Conservation (phyloP, 1,140 invertebrate genomes). For the Anagrus nilaparvatae region DNA sequence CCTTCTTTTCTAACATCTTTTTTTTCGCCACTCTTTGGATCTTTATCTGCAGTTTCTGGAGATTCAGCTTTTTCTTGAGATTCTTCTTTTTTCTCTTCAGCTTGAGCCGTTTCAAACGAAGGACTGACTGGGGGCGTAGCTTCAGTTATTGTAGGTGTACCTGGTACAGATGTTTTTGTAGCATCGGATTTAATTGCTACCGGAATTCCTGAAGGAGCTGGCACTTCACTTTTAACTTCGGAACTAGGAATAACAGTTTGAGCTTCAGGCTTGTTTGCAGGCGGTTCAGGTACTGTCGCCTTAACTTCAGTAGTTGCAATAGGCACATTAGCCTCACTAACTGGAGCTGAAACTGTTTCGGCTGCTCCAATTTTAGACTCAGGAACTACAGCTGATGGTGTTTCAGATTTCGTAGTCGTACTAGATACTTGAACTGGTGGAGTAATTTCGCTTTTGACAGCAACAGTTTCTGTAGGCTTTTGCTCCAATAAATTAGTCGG, state of each 20-base stretch:
- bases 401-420: too few relatives aligned
- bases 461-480: too few relatives aligned
- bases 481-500: too few relatives aligned
- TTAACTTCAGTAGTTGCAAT: background rate
- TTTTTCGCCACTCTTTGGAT: conserved; percentile 27
- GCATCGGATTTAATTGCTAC: conserved; percentile 10
- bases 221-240: background rate
- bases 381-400: too few relatives aligned
- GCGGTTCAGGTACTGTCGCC: conserved; percentile 1
- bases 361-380: too few relatives aligned
- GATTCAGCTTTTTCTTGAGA: conserved; percentile 6
- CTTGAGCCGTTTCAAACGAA: conserved; percentile 12
- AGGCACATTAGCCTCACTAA: too few relatives aligned
- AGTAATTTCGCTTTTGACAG: too few relatives aligned
- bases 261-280: background rate
- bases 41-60: background rate
- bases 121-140: conserved; percentile 32
- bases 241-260: too few relatives aligned
- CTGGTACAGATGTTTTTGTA: conserved; percentile 23
- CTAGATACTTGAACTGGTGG: too few relatives aligned
- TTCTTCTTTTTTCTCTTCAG: conserved; percentile 10
- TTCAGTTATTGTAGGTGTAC: conserved; percentile 29
- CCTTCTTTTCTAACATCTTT: conserved; percentile 28
- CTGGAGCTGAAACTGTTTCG: too few relatives aligned
- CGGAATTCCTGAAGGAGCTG: background rate